Evolutionary conservation across 2,797 vertebrate genomes (phyloP), one percentile per base, ranked within the genome.

Genomic region (Gouania willdenowi): DNA sequence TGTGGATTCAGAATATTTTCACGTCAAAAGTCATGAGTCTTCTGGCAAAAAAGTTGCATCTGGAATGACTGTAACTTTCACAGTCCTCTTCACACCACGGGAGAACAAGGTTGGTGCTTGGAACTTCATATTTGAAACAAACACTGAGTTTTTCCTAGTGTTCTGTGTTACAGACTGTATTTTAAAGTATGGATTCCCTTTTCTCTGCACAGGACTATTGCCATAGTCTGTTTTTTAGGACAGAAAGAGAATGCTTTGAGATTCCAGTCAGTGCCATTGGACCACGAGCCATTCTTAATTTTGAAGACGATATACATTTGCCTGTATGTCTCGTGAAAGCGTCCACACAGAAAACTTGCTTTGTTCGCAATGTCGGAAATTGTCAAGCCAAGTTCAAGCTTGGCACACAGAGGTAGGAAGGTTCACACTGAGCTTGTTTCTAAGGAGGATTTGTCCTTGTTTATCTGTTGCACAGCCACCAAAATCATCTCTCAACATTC

Each of bases 231-330:
- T 63, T 88, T 25, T 96, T 83, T 57, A 69, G 90, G 37, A 97
- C 92, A 0, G 92, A 94, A 44, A 87, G 89, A 57, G 94, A 94
- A 40, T 85, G 87, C 41, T 95, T 98, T 26, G 62, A 92, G 40
- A 86, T 98, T 28, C 92, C 92, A 0, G 57, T 97, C 37, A 76
- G 68, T 26, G 91, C 91, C 1, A 85, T 93, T 11, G 94, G 93
- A 4, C 87, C 92, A 1, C 84, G 93, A 8, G 93, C 89, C 39
- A 70, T 94, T 47, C 71, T 97, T 23, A 91, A 95, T 57, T 92
- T 97, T 60, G 90, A 87, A 0, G 91, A 93, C 24, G 68, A 90
- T 28, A 31, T 95, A 44, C 61, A 81, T 64, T 91, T 97, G 61
- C 87, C 88, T 0, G 1, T 55, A 5, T 93, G 91, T 38, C 87